These are phyloP conservation scores for Amiota mariae DNA, from an alignment of 2,888 invertebrate genomes.

Conservation along the genomic window DNA sequence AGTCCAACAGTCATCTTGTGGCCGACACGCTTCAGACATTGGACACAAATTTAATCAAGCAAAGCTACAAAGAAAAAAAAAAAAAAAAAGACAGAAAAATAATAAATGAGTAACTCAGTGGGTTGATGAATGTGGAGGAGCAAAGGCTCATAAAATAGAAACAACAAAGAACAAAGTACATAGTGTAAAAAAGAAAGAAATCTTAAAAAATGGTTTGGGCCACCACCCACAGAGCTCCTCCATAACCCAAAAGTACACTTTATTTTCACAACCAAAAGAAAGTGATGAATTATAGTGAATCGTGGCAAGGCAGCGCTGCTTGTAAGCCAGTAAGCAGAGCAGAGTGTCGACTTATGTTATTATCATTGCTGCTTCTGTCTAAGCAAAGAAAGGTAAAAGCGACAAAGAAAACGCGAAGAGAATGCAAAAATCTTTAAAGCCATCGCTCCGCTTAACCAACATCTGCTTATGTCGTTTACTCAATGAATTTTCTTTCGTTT, in stretches of 20 bases:
- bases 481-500: too few species aligned
- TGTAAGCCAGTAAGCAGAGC: too few species aligned
- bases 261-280: background rate
- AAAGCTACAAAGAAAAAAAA: background rate
- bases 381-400: too few species aligned
- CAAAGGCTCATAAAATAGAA: background rate
- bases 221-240: background rate
- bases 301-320: too few species aligned
- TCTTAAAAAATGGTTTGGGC: background rate
- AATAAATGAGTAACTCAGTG: conserved; percentile 17
- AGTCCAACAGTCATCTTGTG: conserved; percentile 11
- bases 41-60: conserved; percentile 26
- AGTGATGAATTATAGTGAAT: conserved; percentile 27
- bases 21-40: background rate
- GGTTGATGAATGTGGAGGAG: too few species aligned
- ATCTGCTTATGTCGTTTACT: too few species aligned
- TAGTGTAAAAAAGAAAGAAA: conserved; percentile 11
- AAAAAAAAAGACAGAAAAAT: conserved; percentile 14
- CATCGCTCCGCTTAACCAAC: too few species aligned
- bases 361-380: too few species aligned
- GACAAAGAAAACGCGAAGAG: too few species aligned
- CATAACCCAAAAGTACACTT: background rate
- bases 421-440: too few species aligned
- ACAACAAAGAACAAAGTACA: background rate
- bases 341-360: too few species aligned